Conservation (phyloP, 2,113 vertebrate species). For the Mirza zaza region DNA sequence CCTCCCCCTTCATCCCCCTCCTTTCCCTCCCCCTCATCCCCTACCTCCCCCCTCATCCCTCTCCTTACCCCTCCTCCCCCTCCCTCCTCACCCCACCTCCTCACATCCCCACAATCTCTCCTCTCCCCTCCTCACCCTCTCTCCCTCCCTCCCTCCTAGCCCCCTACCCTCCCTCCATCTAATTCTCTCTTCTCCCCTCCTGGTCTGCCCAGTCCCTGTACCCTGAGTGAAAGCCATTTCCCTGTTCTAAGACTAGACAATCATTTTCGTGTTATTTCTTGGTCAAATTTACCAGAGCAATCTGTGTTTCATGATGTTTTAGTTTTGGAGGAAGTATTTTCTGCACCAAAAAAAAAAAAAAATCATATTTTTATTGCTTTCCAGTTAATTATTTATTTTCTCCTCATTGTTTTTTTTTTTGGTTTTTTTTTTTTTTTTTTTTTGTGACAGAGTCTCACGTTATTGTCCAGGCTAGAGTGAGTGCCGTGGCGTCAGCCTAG, state of each 20-base stretch:
- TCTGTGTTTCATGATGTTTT: not conserved
- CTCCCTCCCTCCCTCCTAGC: not conserved
- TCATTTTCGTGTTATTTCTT: not conserved
- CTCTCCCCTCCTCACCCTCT: not conserved
- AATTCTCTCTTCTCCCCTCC: not conserved
- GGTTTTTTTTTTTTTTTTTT: no score
- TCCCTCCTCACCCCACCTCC: no score
- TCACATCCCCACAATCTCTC: not conserved
- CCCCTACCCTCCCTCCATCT: not conserved
- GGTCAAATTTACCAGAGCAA: not conserved
- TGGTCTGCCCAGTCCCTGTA: not conserved
- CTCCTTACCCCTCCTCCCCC: no score
- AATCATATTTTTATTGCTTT: not conserved
- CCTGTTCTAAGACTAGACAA: no score
- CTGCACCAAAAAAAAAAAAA: not conserved
- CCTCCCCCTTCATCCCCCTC: accelerated
- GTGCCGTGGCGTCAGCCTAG: no score
- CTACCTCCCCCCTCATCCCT: not conserved
- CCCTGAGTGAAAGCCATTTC: no score
- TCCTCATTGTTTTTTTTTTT: not conserved
- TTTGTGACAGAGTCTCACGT: no score
- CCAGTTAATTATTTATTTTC: not conserved
- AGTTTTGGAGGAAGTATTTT: not conserved
- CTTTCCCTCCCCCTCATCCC: not conserved
- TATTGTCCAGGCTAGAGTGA: no score